These are phyloP conservation scores for Triplophysa yarkandensis DNA, from an alignment of 2,797 vertebrate species.

Conservation along the genomic window DNA sequence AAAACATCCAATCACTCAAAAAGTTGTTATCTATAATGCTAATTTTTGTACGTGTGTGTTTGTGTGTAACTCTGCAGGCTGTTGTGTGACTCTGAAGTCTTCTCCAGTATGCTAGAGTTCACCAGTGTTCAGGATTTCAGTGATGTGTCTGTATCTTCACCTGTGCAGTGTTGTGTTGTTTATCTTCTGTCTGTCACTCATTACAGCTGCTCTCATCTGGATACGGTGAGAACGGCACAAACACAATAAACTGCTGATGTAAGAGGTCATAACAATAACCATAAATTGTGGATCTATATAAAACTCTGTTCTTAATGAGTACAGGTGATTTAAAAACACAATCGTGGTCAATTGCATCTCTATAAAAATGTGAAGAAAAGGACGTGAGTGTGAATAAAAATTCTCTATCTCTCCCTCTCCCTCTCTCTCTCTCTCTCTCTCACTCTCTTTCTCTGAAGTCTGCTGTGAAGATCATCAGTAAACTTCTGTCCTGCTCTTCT, in stretches of 20 bases:
- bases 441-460: constrained; percentile 71
- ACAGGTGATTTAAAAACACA: too few species aligned
- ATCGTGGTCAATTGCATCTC: too few species aligned
- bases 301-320: too few species aligned
- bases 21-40: too few species aligned
- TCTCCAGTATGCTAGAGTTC: constrained; percentile 75
- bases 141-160: constrained; percentile 68
- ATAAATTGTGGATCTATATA: too few species aligned
- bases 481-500: constrained; percentile 70
- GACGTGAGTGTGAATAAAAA: background rate
- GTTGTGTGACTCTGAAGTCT: constrained; percentile 79
- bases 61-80: constrained; percentile 24
- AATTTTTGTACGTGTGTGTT: constrained; percentile 20
- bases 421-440: background rate
- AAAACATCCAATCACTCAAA: background rate
- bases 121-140: constrained; percentile 80
- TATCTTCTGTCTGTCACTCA: constrained; percentile 88
- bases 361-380: background rate
- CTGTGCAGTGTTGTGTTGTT: constrained; percentile 81
- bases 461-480: constrained; percentile 77
- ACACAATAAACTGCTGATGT: too few species aligned
- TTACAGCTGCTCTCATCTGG: background rate
- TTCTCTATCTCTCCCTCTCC: constrained; percentile 1
- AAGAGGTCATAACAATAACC: too few species aligned
- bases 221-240: constrained; percentile 36